Conservation (phyloP, 2,888 invertebrate genomes). For the Neoaliturus tenellus region DNA sequence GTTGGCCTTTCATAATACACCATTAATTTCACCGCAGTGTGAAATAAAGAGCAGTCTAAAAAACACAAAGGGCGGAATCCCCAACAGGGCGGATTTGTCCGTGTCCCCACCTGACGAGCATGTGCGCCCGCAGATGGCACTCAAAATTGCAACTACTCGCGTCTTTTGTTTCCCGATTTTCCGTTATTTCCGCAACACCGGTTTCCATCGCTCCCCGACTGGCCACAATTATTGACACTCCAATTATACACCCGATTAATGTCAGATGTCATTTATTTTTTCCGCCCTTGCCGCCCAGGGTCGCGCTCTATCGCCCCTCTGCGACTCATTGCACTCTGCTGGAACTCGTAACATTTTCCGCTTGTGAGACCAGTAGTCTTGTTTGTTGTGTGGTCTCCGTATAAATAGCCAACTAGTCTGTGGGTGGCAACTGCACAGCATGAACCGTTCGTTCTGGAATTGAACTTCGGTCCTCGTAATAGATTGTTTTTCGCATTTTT, state of each 20-base stretch:
- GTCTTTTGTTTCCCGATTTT: constrained; percentile 45
- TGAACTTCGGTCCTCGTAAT: too few relatives aligned
- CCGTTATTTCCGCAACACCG: constrained; percentile 14
- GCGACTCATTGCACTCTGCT: background rate
- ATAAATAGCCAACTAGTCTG: constrained; percentile 9
- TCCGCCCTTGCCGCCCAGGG: background rate
- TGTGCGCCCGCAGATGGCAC: constrained; percentile 19
- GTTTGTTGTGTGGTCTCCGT: constrained; percentile 12
- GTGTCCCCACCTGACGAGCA: constrained; percentile 20
- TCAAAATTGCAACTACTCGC: constrained; percentile 34
- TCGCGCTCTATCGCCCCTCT: constrained; percentile 15
- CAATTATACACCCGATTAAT: constrained; percentile 38
- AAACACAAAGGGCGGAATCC: constrained; percentile 39
- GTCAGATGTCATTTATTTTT: constrained; percentile 45
- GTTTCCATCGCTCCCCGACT: background rate
- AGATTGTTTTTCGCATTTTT: too few relatives aligned
- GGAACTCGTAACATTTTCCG: background rate
- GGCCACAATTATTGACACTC: constrained; percentile 16
- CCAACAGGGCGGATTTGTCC: background rate
- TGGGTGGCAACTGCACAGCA: background rate
- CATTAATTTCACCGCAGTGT: constrained; percentile 8
- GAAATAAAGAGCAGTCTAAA: background rate
- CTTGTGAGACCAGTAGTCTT: background rate
- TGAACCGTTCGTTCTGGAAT: background rate
- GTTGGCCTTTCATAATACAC: background rate